Conservation (phyloP, 2,113 vertebrate species). For the Ptilorrhoa leucosticta region DNA sequence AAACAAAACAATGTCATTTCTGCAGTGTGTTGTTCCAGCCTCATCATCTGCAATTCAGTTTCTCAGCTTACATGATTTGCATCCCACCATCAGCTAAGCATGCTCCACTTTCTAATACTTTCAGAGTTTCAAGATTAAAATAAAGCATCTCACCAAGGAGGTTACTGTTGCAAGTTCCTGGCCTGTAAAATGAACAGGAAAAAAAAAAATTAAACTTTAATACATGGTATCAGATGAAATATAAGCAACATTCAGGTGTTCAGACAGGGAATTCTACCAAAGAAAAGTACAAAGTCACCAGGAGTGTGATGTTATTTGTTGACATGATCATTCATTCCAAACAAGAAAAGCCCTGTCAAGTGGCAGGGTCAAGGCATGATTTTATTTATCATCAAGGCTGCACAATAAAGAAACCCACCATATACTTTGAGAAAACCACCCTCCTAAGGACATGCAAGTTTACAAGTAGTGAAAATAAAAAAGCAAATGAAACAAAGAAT, state of each 20-base stretch:
- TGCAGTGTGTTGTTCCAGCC: background rate
- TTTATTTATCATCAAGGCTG: background rate
- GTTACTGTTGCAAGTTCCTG: constrained; percentile 89
- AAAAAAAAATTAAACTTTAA: background rate
- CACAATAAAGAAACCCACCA: background rate
- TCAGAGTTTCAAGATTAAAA: background rate
- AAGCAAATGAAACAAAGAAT: background rate
- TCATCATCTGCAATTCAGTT: background rate
- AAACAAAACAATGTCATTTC: background rate
- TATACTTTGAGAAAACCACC: background rate
- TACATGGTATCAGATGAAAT: background rate
- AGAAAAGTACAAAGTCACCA: background rate
- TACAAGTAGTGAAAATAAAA: background rate
- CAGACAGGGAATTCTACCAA: background rate
- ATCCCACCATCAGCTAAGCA: background rate
- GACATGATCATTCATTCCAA: background rate
- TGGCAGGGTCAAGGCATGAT: too few relatives aligned
- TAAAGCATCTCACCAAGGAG: constrained; percentile 81
- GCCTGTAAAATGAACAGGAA: constrained; percentile 68
- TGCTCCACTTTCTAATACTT: background rate
- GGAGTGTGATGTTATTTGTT: background rate
- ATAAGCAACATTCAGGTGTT: background rate
- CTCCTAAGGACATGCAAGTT: background rate
- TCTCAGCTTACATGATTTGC: background rate
- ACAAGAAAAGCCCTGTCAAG: background rate